Evolutionary conservation across 2,797 vertebrate species (phyloP).

Genomic region (Leucoraja ocellata): DNA sequence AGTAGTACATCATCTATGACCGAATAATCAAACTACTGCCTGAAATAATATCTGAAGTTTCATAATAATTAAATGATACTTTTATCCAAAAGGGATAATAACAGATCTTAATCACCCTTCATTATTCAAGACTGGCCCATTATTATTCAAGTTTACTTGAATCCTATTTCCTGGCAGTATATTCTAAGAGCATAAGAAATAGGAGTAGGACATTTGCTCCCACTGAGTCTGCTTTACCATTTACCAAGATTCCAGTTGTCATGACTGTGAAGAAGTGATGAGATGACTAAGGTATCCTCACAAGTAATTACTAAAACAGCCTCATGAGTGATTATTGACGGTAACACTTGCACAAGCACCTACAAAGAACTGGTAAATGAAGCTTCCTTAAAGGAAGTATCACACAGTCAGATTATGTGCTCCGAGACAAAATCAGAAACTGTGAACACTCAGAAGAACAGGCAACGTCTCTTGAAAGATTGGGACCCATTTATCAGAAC

Average conservation of each 20-base stretch:
- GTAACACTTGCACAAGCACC: too few relatives aligned
- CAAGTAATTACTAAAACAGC: too few relatives aligned
- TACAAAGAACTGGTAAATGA: too few relatives aligned
- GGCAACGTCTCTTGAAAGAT: background rate
- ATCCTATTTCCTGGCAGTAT: background rate
- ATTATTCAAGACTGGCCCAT: too few relatives aligned
- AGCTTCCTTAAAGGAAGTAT: too few relatives aligned
- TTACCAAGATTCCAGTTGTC: too few relatives aligned
- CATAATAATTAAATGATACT: background rate
- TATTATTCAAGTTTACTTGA: too few relatives aligned
- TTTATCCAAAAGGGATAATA: background rate
- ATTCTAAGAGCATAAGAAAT: background rate
- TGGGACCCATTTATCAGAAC: background rate
- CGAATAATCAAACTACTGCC: background rate
- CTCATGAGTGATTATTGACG: too few relatives aligned
- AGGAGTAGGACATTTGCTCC: background rate
- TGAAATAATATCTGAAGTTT: background rate
- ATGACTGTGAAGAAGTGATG: too few relatives aligned
- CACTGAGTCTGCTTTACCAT: background rate
- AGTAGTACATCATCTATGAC: background rate
- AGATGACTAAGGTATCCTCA: too few relatives aligned
- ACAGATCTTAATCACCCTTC: background rate
- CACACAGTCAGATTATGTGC: too few relatives aligned
- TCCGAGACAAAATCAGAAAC: constrained; percentile 40
- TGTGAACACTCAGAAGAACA: background rate